phyloP scores from a whole-genome alignment of 2,888 invertebrate species.

The Serrognathus titanus region DNA sequence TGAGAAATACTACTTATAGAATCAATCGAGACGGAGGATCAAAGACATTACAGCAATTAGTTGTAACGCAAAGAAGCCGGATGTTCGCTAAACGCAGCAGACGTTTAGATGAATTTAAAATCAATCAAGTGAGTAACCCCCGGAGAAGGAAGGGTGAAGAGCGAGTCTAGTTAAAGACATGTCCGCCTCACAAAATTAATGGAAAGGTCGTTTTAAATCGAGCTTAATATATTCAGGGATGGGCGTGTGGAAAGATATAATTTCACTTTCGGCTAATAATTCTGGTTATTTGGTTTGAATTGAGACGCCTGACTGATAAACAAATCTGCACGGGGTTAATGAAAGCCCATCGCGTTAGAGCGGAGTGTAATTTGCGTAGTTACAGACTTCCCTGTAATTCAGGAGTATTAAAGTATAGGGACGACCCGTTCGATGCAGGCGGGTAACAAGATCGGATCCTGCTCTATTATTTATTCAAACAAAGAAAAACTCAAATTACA shows the following conservation, averaged over 20 bases:
- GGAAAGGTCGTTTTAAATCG: too few relatives aligned
- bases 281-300: background rate
- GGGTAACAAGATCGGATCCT: too few relatives aligned
- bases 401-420: background rate
- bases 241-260: too few relatives aligned
- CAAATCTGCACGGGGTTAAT: background rate
- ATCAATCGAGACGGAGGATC: slow-evolving; percentile 2
- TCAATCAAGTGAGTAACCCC: background rate
- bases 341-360: background rate
- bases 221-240: too few relatives aligned
- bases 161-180: too few relatives aligned
- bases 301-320: background rate
- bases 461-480: too few relatives aligned
- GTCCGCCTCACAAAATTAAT: too few relatives aligned
- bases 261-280: too few relatives aligned
- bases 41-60: slow-evolving; percentile 6
- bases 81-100: background rate
- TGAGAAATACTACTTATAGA: background rate
- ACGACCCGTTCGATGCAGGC: too few relatives aligned
- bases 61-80: slow-evolving; percentile 1
- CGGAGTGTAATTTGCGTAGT: slow-evolving; percentile 1
- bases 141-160: background rate
- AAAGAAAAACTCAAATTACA: too few relatives aligned
- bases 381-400: background rate
- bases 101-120: background rate